phyloP scores from a whole-genome alignment of 2,797 vertebrate species.

The Cephalopachus bancanus region DNA sequence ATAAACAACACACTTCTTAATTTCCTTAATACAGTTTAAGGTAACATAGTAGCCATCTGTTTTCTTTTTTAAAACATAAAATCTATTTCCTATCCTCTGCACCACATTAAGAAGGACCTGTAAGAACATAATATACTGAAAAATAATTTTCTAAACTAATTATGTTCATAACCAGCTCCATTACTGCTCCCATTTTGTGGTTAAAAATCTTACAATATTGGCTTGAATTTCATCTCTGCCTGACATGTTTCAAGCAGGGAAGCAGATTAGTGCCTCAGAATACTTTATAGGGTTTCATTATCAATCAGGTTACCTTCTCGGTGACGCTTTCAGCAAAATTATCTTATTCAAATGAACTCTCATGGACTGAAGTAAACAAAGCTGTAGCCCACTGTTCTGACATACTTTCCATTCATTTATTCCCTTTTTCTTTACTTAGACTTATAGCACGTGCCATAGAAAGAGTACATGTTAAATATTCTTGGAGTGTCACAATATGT shows the following conservation, averaged over 20 bases:
- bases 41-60: neutral
- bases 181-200: conserved; percentile 64
- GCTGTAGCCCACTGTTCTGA: conserved; percentile 74
- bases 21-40: conserved; percentile 64
- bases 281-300: conserved; percentile 82
- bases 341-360: conserved; percentile 87
- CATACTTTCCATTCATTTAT: conserved; percentile 87
- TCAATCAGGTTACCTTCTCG: conserved; percentile 83
- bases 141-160: conserved; percentile 81
- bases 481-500: conserved; percentile 90
- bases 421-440: conserved; percentile 84
- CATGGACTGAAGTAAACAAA: conserved; percentile 88
- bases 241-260: conserved; percentile 74
- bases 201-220: conserved; percentile 76
- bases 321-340: conserved; percentile 83
- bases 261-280: conserved; percentile 77
- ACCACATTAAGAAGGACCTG: neutral
- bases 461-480: conserved; percentile 88
- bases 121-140: conserved; percentile 63
- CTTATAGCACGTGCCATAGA: conserved; percentile 83
- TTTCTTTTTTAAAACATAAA: conserved; percentile 34
- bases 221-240: conserved; percentile 78
- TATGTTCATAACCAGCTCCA: conserved; percentile 51
- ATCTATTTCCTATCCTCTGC: neutral
- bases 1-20: conserved; percentile 63